phyloP scores from a whole-genome alignment of 1,140 invertebrate species.

The Drosophila suzukii region DNA sequence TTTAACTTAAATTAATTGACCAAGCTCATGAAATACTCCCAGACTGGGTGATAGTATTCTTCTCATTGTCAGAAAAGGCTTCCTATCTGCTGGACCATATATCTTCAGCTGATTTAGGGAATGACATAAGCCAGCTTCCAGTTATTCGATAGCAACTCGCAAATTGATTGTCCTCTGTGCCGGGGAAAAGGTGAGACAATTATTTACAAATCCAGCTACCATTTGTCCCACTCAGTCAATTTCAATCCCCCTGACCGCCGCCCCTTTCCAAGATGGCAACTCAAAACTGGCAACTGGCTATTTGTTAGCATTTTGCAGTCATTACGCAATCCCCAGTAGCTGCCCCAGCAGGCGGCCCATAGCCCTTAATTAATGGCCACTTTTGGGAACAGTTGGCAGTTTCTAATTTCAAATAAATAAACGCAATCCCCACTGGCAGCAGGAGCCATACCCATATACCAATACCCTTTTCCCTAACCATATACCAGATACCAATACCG shows the following conservation, averaged over 20 bases:
- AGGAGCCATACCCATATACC: background rate
- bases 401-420: constrained; percentile 73
- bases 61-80: background rate
- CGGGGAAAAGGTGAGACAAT: constrained; percentile 51
- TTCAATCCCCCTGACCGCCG: background rate
- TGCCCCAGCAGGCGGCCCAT: constrained; percentile 33
- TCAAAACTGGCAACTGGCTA: constrained; percentile 31
- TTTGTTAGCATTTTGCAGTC: constrained; percentile 57
- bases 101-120: constrained; percentile 12
- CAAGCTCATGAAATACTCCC: background rate
- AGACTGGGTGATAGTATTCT: too few relatives aligned
- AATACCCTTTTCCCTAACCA: too few relatives aligned
- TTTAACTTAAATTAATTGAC: background rate
- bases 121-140: constrained; percentile 22
- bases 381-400: constrained; percentile 62
- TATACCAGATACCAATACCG: background rate
- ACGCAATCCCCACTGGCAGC: constrained; percentile 21
- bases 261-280: background rate
- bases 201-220: constrained; percentile 42
- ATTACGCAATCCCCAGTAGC: constrained; percentile 33
- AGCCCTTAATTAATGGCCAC: constrained; percentile 68
- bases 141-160: constrained; percentile 13
- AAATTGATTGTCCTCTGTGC: constrained; percentile 46
- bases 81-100: background rate
- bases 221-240: constrained; percentile 32